phyloP scores from a whole-genome alignment of 1,140 invertebrate genomes.

The Magallana ariakensis region DNA sequence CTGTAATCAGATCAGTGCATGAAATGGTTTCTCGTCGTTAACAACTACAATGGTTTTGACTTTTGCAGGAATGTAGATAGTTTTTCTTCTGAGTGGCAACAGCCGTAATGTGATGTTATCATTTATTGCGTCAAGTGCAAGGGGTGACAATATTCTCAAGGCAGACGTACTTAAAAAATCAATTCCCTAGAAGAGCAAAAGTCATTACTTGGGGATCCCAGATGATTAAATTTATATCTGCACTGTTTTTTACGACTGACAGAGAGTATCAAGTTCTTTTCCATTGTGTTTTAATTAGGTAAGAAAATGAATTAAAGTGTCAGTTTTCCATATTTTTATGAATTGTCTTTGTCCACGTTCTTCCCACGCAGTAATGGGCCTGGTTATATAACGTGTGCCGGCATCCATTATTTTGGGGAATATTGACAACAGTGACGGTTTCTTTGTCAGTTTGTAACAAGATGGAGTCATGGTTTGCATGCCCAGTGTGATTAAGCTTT shows the following conservation, averaged over 20 bases:
- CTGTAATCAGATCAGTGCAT: no score
- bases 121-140: background rate
- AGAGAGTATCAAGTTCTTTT: background rate
- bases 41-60: background rate
- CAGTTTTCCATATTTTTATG: no score
- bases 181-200: constrained; percentile 2
- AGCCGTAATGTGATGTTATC: background rate
- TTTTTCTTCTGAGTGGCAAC: background rate
- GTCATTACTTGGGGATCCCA: background rate
- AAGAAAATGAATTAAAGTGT: background rate
- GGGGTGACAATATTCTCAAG: constrained; percentile 14
- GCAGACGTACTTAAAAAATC: constrained; percentile 9
- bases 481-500: background rate
- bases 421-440: background rate
- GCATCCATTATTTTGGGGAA: background rate
- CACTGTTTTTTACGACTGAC: background rate
- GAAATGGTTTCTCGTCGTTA: no score
- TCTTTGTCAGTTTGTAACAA: background rate
- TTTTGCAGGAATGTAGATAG: background rate
- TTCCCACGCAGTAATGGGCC: no score
- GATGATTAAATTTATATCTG: background rate
- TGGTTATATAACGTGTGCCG: background rate
- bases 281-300: background rate
- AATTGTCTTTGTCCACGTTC: no score
- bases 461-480: background rate